phyloP scores from a whole-genome alignment of 1,140 invertebrate species.

The Oncopeltus fasciatus region DNA sequence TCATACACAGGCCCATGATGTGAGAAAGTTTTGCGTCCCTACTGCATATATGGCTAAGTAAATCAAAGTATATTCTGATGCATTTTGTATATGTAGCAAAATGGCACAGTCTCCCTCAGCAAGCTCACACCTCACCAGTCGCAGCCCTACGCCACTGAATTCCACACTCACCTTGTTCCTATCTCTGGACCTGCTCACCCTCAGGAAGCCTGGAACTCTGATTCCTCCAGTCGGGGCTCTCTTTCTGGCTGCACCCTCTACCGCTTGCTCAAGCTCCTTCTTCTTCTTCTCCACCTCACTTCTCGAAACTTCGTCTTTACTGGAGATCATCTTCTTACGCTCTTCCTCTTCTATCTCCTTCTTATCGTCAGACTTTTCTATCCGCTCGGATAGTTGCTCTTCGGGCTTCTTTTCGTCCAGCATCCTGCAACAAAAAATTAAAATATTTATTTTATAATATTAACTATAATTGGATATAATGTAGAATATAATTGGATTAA shows the following conservation, averaged over 20 bases:
- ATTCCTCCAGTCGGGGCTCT: neutral
- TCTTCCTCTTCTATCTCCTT: neutral
- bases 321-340: neutral
- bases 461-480: too few relatives aligned
- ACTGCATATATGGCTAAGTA: too few relatives aligned
- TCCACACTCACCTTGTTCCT: slow-evolving; percentile 44
- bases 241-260: neutral
- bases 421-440: neutral
- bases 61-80: too few relatives aligned
- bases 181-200: slow-evolving; percentile 35
- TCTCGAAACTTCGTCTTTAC: neutral
- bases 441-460: too few relatives aligned
- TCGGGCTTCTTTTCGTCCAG: neutral
- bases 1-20: too few relatives aligned
- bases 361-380: neutral
- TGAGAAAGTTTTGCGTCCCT: too few relatives aligned
- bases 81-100: too few relatives aligned
- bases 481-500: too few relatives aligned
- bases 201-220: slow-evolving; percentile 25
- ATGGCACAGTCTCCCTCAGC: too few relatives aligned
- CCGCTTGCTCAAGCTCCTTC: slow-evolving; percentile 1
- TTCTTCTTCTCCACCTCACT: slow-evolving; percentile 4
- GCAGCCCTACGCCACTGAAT: too few relatives aligned
- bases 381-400: neutral
- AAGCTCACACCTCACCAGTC: too few relatives aligned